Conservation (phyloP, 2,888 invertebrate species). For the Pandemis heparana region DNA sequence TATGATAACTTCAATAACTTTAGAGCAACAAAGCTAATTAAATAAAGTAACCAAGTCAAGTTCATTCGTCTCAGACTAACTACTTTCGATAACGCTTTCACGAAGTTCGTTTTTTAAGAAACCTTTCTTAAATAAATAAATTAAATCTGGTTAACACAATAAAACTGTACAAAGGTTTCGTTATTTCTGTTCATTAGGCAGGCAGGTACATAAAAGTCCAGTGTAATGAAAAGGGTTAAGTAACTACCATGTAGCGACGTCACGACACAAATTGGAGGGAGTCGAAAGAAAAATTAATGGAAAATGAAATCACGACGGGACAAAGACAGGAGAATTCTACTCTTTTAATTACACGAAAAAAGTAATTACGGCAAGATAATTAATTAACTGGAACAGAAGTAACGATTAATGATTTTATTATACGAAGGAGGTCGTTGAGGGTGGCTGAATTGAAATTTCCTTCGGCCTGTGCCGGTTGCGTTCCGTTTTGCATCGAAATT, state of each 20-base stretch:
- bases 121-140: slow-evolving; percentile 20
- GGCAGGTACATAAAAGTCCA: slow-evolving; percentile 82
- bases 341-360: slow-evolving; percentile 86
- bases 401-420: slow-evolving; percentile 86
- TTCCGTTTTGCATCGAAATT: slow-evolving; percentile 72
- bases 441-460: slow-evolving; percentile 79
- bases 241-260: slow-evolving; percentile 80
- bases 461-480: slow-evolving; percentile 64
- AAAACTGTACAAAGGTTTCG: slow-evolving; percentile 55
- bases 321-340: slow-evolving; percentile 85
- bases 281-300: slow-evolving; percentile 85
- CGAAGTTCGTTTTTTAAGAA: slow-evolving; percentile 22
- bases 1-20: slow-evolving; percentile 29
- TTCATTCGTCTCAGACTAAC: slow-evolving; percentile 27
- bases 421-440: slow-evolving; percentile 81
- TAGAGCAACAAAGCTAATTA: slow-evolving; percentile 31
- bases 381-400: slow-evolving; percentile 86
- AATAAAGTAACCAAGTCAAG: slow-evolving; percentile 19
- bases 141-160: slow-evolving; percentile 60
- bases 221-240: slow-evolving; percentile 77
- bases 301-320: slow-evolving; percentile 85
- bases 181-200: slow-evolving; percentile 83
- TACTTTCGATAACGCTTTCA: slow-evolving; percentile 32
- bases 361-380: slow-evolving; percentile 86
- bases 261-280: slow-evolving; percentile 87